Evolutionary conservation across 2,113 vertebrate genomes (phyloP).

Genomic region (Pluvianellus socialis): DNA sequence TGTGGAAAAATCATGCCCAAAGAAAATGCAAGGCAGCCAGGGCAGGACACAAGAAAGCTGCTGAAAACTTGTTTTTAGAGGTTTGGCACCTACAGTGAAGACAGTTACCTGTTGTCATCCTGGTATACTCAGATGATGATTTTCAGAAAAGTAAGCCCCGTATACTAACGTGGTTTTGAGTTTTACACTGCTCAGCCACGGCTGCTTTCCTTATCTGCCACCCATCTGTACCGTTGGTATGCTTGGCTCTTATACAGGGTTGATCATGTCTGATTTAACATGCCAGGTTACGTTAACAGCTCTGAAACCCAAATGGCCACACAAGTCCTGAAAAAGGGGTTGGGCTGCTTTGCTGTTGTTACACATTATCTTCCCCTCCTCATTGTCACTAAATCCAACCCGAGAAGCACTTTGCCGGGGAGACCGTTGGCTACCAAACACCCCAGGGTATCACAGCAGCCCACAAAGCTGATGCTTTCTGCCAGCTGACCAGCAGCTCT

Average conservation of each 20-base stretch:
- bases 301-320: conserved; percentile 49
- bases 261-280: conserved; percentile 60
- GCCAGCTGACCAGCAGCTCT: not conserved
- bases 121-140: not conserved
- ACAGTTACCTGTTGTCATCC: not conserved
- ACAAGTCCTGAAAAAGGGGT: not conserved
- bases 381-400: not conserved
- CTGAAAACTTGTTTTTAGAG: not conserved
- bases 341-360: not conserved
- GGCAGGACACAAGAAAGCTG: not conserved
- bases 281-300: conserved; percentile 50
- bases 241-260: conserved; percentile 56
- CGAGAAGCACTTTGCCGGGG: not conserved
- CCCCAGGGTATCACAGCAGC: not conserved
- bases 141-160: not conserved
- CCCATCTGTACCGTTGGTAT: conserved; percentile 51
- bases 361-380: not conserved
- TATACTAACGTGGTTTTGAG: not conserved
- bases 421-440: not conserved
- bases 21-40: not conserved
- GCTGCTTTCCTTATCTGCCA: conserved; percentile 44
- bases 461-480: not conserved
- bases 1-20: not conserved
- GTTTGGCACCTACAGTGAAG: not conserved
- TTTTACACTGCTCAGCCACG: not conserved